phyloP scores from a whole-genome alignment of 2,888 invertebrate genomes.

The Dermolepida albohirtum region DNA sequence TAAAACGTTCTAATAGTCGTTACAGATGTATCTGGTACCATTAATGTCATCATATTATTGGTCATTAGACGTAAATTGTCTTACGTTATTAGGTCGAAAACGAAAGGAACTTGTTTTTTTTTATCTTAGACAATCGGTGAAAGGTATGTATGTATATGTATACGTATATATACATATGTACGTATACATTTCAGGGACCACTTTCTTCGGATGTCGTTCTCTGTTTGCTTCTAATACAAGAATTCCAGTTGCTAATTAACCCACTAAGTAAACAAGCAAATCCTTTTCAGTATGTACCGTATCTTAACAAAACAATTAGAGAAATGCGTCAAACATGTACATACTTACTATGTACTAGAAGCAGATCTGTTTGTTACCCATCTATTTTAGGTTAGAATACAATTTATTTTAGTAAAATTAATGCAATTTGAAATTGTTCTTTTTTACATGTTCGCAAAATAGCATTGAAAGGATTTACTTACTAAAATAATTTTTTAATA shows the following conservation, averaged over 20 bases:
- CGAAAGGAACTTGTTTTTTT: conserved; percentile 39
- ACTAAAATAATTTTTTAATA: too few species aligned
- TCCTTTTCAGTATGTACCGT: background rate
- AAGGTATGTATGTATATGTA: conserved; percentile 30
- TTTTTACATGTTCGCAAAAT: too few species aligned
- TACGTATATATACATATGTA: conserved; percentile 1
- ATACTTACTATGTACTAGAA: background rate
- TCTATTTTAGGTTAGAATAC: too few species aligned
- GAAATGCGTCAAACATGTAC: background rate
- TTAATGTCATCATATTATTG: conserved; percentile 11
- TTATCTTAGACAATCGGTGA: conserved; percentile 46
- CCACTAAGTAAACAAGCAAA: conserved; percentile 31
- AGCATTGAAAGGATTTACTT: too few species aligned
- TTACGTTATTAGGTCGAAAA: conserved; percentile 42
- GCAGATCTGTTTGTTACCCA: conserved; percentile 4
- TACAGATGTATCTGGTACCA: conserved; percentile 6
- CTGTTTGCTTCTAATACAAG: conserved; percentile 14
- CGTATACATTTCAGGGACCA: conserved; percentile 38
- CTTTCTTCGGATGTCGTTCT: conserved; percentile 46
- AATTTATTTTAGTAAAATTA: too few species aligned
- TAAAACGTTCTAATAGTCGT: conserved; percentile 11
- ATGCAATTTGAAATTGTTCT: too few species aligned
- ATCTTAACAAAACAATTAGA: conserved; percentile 16
- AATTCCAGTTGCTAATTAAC: conserved; percentile 38
- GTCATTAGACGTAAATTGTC: conserved; percentile 10